Base-by-base conservation (phyloP, 1,140 invertebrate genomes). In the Leptopilina clavipes region DNA sequence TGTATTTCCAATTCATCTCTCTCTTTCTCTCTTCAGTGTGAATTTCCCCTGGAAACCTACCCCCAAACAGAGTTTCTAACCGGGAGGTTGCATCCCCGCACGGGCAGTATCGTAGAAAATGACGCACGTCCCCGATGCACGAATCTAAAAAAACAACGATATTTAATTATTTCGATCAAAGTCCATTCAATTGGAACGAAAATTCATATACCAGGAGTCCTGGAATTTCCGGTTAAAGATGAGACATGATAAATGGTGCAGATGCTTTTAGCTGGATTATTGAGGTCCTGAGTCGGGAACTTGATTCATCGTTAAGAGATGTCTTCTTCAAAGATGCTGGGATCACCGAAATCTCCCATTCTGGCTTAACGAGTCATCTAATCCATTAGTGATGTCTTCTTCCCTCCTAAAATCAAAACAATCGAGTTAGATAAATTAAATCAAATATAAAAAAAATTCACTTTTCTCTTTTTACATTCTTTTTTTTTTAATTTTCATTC, bases 41-140 rank as follows among this genome's bases (percentile, higher is more conserved):
- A 80, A 72, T 80, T 78, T 78, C 70, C 76, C 76, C 71, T 79
- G 75, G 40, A 76, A 76, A 76, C 43, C 75, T 65, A 76, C 54
- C 75, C 76, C 45, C 44, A 54, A 52, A 70, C 76, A 45, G 76
- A 54, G 70, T 76, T n/a, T 9, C 75, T 56, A 71, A 72, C 77
- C 77, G 77, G 71, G 77, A 79, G 72, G 75, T 73, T 76, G 75
- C 77, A 79, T 74, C 75, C 77, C 77, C 72, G 74, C 59, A 65
- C 40, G 7, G 45, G 14, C 77, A 79, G 77, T 76, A 25, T 73
- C 71, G 77, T 79, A 79, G 52, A 22, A 14, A 14, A 18, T 11
- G 77, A 70, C 54, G 74, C 77, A 71, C 18, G 54, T 31, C 25
- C 59, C 71, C 44, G 56, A 18, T 10, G 74, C 52, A 45, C 43